These are phyloP conservation scores for Cydia pomonella DNA, from an alignment of 1,140 invertebrate species.

Conservation along the genomic window DNA sequence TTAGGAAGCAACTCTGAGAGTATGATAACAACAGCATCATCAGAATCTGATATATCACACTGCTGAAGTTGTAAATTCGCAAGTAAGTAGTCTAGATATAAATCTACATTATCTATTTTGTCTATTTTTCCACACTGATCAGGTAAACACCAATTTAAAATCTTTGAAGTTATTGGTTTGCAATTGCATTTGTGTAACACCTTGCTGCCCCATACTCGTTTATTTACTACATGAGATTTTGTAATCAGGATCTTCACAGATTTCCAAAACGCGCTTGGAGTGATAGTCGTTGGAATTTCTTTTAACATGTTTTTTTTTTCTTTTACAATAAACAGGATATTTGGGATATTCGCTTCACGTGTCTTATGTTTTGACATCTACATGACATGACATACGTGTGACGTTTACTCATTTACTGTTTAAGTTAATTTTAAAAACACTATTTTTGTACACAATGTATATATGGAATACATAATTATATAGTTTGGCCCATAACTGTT, in stretches of 20 bases:
- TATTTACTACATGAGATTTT: constrained; percentile 72
- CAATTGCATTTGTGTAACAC: constrained; percentile 43
- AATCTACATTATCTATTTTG: constrained; percentile 33
- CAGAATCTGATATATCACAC: constrained; percentile 31
- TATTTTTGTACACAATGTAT: too few species aligned
- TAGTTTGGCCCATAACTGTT: too few species aligned
- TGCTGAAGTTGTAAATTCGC: constrained; percentile 33
- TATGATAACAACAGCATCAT: constrained; percentile 46
- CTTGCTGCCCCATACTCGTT: constrained; percentile 68
- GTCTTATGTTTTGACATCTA: neutral
- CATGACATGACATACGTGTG: constrained; percentile 22
- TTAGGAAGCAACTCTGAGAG: constrained; percentile 62
- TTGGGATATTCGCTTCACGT: neutral
- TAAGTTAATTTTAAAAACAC: neutral
- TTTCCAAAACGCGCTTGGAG: constrained; percentile 52
- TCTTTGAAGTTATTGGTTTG: constrained; percentile 30
- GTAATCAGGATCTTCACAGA: constrained; percentile 59
- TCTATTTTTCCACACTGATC: constrained; percentile 27
- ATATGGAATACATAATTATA: too few species aligned
- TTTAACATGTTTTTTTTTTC: neutral
- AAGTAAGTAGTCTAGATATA: constrained; percentile 22
- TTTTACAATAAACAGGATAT: neutral
- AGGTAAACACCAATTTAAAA: constrained; percentile 35
- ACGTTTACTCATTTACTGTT: neutral
- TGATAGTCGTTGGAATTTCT: constrained; percentile 33